A percentile compares a stretch with the other conserved stretches of the same genome.
These are phyloP conservation scores for Stenopsyche tienmushanensis DNA, from an alignment of 1,140 invertebrate species.

Conservation along the genomic window DNA sequence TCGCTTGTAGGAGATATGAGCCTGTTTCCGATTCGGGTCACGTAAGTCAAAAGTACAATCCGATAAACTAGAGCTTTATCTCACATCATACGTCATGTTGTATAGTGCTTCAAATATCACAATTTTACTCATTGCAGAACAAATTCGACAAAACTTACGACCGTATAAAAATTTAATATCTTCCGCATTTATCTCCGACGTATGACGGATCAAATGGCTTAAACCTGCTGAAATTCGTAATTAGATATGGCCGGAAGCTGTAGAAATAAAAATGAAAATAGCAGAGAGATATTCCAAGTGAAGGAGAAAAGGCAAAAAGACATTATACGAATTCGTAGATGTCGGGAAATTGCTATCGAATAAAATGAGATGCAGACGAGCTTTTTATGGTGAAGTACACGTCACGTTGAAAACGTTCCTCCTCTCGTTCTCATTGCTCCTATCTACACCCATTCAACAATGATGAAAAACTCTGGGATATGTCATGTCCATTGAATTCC, in stretches of 20 bases:
- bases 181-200: neutral
- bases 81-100: slow-evolving; percentile 8
- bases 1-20: neutral
- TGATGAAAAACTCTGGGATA: neutral
- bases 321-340: too few relatives aligned
- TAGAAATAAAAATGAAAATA: too few relatives aligned
- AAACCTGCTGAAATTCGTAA: too few relatives aligned
- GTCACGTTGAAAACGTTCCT: neutral
- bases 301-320: too few relatives aligned
- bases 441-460: too few relatives aligned
- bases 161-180: neutral
- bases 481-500: neutral
- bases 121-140: neutral
- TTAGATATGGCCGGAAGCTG: too few relatives aligned
- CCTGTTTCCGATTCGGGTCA: neutral
- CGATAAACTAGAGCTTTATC: slow-evolving; percentile 12
- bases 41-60: slow-evolving; percentile 8
- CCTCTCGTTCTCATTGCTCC: too few relatives aligned
- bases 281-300: too few relatives aligned
- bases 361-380: neutral
- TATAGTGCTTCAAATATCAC: slow-evolving; percentile 3
- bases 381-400: neutral
- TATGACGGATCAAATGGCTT: too few relatives aligned
- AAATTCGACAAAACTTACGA: neutral
- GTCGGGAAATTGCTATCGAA: neutral